Evolutionary conservation across 2,888 invertebrate species (phyloP).

Genomic region (Calliopum simillimum): DNA sequence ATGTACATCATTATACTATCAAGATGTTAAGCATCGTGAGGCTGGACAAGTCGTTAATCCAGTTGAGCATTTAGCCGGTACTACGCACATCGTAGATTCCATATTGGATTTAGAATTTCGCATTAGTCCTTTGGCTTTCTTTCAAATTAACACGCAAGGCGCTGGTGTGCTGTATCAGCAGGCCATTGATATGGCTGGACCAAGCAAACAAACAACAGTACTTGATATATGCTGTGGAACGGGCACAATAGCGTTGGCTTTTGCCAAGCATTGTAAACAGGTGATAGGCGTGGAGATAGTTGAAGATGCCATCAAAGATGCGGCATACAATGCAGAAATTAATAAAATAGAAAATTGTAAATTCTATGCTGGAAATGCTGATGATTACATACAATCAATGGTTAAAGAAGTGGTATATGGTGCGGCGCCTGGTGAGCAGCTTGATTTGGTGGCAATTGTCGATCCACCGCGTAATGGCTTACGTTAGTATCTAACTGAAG

Average conservation of each 20-base stretch:
- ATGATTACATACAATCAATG: slow-evolving; percentile 83
- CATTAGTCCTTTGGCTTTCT: slow-evolving; percentile 86
- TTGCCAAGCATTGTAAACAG: slow-evolving; percentile 84
- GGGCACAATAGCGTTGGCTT: slow-evolving; percentile 91
- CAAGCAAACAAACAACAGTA: slow-evolving; percentile 75
- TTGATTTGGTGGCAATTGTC: slow-evolving; percentile 86
- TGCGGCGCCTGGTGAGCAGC: slow-evolving; percentile 68
- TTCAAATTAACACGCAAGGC: slow-evolving; percentile 83
- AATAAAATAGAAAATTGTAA: slow-evolving; percentile 85
- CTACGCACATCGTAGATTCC: slow-evolving; percentile 79
- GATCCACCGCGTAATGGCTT: slow-evolving; percentile 97
- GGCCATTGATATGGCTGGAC: slow-evolving; percentile 80
- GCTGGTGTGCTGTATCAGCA: slow-evolving; percentile 86
- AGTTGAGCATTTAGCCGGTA: slow-evolving; percentile 76
- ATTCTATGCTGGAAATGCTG: slow-evolving; percentile 92
- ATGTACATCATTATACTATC: slow-evolving; percentile 64
- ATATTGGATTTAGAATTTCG: slow-evolving; percentile 79
- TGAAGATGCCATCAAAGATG: slow-evolving; percentile 89
- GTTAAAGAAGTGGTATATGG: slow-evolving; percentile 70
- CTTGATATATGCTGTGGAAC: slow-evolving; percentile 99
- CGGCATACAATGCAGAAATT: slow-evolving; percentile 83
- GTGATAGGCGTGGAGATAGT: slow-evolving; percentile 92
- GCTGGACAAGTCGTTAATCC: slow-evolving; percentile 73
- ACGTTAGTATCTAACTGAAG: slow-evolving; percentile 72
- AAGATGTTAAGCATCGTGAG: slow-evolving; percentile 68